These are phyloP conservation scores for Xanthorhoe designata DNA, from an alignment of 2,888 invertebrate genomes.

Conservation along the genomic window DNA sequence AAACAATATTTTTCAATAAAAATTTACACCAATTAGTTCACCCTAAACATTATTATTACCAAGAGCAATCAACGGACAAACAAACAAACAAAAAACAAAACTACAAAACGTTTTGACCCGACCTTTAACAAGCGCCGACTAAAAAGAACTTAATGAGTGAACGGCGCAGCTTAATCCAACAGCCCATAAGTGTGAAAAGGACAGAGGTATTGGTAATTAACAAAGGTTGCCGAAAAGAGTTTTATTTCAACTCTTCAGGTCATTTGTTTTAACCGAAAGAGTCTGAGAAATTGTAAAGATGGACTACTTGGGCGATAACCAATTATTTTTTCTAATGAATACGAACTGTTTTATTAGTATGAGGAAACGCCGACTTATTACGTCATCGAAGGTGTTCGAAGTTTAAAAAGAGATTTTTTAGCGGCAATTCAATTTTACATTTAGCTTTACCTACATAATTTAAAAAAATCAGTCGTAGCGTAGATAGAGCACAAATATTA, in stretches of 20 bases:
- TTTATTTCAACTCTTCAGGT: slow-evolving; percentile 62
- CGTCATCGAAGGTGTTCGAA: slow-evolving; percentile 23
- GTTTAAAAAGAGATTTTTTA: neutral
- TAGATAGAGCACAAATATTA: too few relatives aligned
- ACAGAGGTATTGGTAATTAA: slow-evolving; percentile 66
- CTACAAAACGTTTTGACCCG: slow-evolving; percentile 79
- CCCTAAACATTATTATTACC: slow-evolving; percentile 81
- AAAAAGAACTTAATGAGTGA: slow-evolving; percentile 46
- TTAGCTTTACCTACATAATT: too few relatives aligned
- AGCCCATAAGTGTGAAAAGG: slow-evolving; percentile 45
- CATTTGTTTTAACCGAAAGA: slow-evolving; percentile 71
- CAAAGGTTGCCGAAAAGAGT: slow-evolving; percentile 80
- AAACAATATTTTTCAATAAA: slow-evolving; percentile 76
- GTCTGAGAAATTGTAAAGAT: slow-evolving; percentile 65
- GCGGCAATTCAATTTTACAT: neutral
- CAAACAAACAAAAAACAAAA: slow-evolving; percentile 69
- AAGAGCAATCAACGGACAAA: slow-evolving; percentile 73
- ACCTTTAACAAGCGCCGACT: slow-evolving; percentile 77
- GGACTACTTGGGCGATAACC: slow-evolving; percentile 43
- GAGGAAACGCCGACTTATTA: slow-evolving; percentile 23
- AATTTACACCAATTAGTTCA: slow-evolving; percentile 81
- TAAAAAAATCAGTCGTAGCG: too few relatives aligned
- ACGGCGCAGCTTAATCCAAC: slow-evolving; percentile 45
- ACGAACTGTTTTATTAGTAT: slow-evolving; percentile 37
- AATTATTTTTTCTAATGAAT: slow-evolving; percentile 47